Base-by-base conservation (phyloP, 2,113 vertebrate genomes). In the Phyllopteryx taeniolatus region DNA sequence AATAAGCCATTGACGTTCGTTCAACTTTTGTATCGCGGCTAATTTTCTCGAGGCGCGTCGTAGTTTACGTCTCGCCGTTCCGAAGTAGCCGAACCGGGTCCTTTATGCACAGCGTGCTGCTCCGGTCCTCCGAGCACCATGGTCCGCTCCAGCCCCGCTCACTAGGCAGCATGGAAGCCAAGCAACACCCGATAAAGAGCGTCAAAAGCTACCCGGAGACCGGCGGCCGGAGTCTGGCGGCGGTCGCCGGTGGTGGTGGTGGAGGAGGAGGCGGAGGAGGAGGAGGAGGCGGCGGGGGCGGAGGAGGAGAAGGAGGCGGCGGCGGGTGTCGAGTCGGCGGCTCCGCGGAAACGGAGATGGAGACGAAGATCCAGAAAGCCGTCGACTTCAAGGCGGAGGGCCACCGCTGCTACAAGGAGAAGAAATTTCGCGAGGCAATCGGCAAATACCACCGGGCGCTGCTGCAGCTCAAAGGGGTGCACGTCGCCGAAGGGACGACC, bases 351-450 rank as follows among this genome's bases (percentile, higher is more conserved):
- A 90, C 85, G 79, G 93, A 94, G 69, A 94, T 95, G 91, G 94
- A 95, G 85, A 84, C 89, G 78, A 95, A 94, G 78, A 93, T 96
- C 84, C 94, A 95, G 83, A 95, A 94, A 81, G 95, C 95, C 60
- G 92, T 95, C 82, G 94, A 95, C 83, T 96, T 96, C 88, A 96
- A 96, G 90, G 83, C 79, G 68, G 95, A 96, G 91, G 95, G 95
- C 57, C 94, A 96, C 78, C 94, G 93, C 68, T 96, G 95, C 82
- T 96, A 96, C 86, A 94, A 95, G 84, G 95, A 96, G 88, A 96
- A 96, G 92, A 96, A 96, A 93, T 96, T 96, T 82, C 92, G 95
- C 82, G 95, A 96, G 73, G 95, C 95, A 69, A 96, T 96, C 62
- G 95, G 95, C 83, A 96, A 96, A 87, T 96, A 96, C 57, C 95